phyloP scores from a whole-genome alignment of 1,140 invertebrate genomes.

The Limonius californicus region DNA sequence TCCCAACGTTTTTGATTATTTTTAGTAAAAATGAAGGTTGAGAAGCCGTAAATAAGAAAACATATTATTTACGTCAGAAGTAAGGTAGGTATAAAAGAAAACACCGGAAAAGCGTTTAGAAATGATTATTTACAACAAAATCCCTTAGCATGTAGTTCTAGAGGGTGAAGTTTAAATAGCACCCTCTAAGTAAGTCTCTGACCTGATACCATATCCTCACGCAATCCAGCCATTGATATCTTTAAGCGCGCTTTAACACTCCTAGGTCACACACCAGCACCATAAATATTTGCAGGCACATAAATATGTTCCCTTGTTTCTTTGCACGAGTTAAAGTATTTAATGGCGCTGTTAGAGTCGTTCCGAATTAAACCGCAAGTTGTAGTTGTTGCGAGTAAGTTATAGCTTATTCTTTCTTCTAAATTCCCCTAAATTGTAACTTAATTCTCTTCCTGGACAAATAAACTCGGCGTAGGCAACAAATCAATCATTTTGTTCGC shows the following conservation, averaged over 20 bases:
- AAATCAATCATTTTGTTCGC: too few species aligned
- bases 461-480: too few species aligned
- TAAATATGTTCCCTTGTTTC: neutral
- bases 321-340: neutral
- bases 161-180: constrained; percentile 9
- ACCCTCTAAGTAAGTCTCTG: constrained; percentile 13
- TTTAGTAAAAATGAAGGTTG: too few species aligned
- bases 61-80: too few species aligned
- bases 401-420: too few species aligned
- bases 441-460: too few species aligned
- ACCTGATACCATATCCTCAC: constrained; percentile 12
- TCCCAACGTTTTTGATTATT: too few species aligned
- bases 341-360: neutral
- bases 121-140: constrained; percentile 8
- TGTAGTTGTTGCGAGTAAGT: too few species aligned
- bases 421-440: too few species aligned
- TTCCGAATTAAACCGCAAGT: neutral
- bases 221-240: constrained; percentile 11
- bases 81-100: too few species aligned
- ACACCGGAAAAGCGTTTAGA: too few species aligned
- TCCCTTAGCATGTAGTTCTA: neutral
- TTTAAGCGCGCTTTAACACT: constrained; percentile 13
- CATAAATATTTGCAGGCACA: constrained; percentile 1
- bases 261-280: constrained; percentile 2
- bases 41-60: too few species aligned